Evolutionary conservation across 2,113 vertebrate genomes (phyloP).

Genomic region (Aplodontia rufa): DNA sequence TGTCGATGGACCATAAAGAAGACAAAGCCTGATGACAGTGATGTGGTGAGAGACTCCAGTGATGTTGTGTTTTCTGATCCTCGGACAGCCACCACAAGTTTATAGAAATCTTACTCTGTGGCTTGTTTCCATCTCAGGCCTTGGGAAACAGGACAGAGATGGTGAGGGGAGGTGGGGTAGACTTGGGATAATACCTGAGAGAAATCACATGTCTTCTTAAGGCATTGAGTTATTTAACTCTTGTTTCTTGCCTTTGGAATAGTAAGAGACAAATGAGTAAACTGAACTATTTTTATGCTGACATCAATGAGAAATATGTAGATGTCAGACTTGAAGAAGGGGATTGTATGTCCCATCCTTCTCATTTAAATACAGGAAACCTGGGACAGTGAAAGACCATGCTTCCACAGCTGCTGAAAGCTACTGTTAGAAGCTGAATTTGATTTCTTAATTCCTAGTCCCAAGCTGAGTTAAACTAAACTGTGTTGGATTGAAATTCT

Average conservation of each 20-base stretch:
- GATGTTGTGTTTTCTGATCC: not conserved
- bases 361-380: not conserved
- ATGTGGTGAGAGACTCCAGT: not conserved
- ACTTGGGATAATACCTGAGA: not conserved
- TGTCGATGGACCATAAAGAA: constrained; percentile 19
- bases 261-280: not conserved
- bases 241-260: not conserved
- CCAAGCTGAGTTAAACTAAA: not conserved
- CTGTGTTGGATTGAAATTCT: not conserved
- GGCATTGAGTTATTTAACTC: not conserved
- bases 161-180: not conserved
- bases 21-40: constrained; percentile 28
- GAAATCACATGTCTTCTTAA: not conserved
- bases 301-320: not conserved
- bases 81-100: not conserved
- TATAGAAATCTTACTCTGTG: not conserved
- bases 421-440: not conserved
- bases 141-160: not conserved
- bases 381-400: not conserved
- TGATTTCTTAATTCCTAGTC: not conserved
- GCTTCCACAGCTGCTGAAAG: not conserved
- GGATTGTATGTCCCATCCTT: not conserved
- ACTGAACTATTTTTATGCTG: not conserved
- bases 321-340: not conserved
- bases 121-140: not conserved